A percentile compares a stretch with the other conserved stretches of the same genome.
Evolutionary conservation across 2,113 vertebrate species (phyloP).

Genomic region (Pomatostomus ruficeps): DNA sequence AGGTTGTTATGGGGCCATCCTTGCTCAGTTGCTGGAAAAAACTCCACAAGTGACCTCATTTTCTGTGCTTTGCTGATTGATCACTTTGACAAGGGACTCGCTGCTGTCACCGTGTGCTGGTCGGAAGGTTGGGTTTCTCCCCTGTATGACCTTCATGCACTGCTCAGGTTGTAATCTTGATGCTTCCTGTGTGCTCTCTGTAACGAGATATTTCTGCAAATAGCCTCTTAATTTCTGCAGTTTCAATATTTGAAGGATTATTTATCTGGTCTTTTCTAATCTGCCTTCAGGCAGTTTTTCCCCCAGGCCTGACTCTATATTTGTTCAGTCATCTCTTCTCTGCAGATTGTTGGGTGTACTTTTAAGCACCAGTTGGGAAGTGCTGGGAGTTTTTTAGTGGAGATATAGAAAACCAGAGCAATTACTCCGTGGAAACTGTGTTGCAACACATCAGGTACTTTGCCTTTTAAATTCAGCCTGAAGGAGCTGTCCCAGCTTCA

Average conservation of each 20-base stretch:
- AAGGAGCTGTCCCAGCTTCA: neutral
- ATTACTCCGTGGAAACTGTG: neutral
- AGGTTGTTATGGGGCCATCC: neutral
- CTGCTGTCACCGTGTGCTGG: fast-evolving
- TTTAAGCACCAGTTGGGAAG: neutral
- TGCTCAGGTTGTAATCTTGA: neutral
- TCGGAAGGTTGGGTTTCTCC: neutral
- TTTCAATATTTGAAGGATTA: neutral
- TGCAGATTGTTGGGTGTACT: neutral
- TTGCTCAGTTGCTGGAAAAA: neutral
- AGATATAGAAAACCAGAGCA: neutral
- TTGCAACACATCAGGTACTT: neutral
- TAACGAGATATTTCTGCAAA: neutral
- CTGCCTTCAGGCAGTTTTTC: neutral
- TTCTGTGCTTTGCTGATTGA: neutral
- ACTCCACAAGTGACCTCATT: neutral
- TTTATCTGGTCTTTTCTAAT: neutral
- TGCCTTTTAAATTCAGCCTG: neutral
- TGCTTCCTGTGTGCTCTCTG: neutral
- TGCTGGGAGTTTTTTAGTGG: neutral
- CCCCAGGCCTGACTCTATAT: neutral
- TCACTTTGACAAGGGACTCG: fast-evolving
- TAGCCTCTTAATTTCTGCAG: neutral
- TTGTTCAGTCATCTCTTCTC: neutral
- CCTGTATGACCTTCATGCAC: neutral